Base-by-base conservation (phyloP, 2,113 vertebrate genomes). In the Myanophis thanlyinensis region DNA sequence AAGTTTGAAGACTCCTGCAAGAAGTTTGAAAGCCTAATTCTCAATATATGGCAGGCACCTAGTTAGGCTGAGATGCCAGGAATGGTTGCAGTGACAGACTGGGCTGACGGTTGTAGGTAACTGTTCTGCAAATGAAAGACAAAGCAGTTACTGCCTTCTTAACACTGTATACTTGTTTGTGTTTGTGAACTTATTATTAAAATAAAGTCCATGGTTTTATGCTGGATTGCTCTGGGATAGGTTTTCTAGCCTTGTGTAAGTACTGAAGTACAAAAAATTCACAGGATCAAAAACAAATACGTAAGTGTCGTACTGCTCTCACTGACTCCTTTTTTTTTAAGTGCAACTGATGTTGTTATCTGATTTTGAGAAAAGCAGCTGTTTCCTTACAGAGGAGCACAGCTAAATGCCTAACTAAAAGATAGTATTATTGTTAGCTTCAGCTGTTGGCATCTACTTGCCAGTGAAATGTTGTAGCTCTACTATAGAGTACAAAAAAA, bases 341-440 rank as follows among this genome's bases (percentile, higher is more conserved):
- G 46, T 22, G 52, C 5, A 73, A 15, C 62, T 44, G 12, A 89
- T 5, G 67, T 48, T 56, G 4, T 0, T 56, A 4, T 0, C 52
- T 27, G 56, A 25, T 20, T 40, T 40, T 22, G 46, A 1, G 11
- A 0, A 84, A 56, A 88, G 15, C 88, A 44, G 89, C 25, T 30
- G 85, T 6, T 20, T 35, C 67, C 9, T 51, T 88, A 40, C 54
- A 49, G 0, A 51, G 44, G 67, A n/a, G 27, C 15, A 1, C 25
- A 2, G 89, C 85, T 93, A 87, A 73, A 46, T 52, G 88, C 85
- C 87, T 23, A 89, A 80, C 54, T 46, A 80, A 87, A 46, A 88
- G 62, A 88, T 84, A 93, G 90, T 49, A 40, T 80, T 56, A 91
- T 85, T 80, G 87, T 59, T 11, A 11, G 92, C 87, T 89, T 56